A percentile compares a stretch with the other conserved stretches of the same genome.
Evolutionary conservation across 2,888 invertebrate species (phyloP).

Genomic region (Doris montereyensis): DNA sequence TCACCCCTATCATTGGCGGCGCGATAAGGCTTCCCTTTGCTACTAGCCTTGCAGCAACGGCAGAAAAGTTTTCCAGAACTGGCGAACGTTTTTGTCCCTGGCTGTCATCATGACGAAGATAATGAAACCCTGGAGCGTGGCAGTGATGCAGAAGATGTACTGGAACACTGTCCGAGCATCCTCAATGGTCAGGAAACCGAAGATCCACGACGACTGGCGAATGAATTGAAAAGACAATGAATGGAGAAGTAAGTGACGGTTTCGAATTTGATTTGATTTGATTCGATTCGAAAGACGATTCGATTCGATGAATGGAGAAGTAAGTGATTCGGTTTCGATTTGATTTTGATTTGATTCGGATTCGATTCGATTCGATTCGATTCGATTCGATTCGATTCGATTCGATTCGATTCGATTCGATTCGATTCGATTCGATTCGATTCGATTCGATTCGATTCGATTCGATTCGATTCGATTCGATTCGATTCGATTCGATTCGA

Average conservation of each 20-base stretch:
- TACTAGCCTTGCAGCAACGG: conserved; percentile 37
- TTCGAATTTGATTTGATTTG: no score
- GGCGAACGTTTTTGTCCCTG: conserved; percentile 54
- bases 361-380: no score
- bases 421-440: no score
- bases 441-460: no score
- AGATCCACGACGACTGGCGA: conserved; percentile 64
- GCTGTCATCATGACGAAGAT: conserved; percentile 63
- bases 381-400: no score
- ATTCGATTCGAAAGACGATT: no score
- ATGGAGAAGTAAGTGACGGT: neutral
- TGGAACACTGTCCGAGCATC: conserved; percentile 62
- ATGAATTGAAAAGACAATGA: neutral
- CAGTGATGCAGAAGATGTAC: conserved; percentile 69
- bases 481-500: no score
- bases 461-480: no score
- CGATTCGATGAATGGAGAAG: no score
- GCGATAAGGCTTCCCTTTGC: neutral
- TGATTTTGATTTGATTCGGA: no score
- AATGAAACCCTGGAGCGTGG: conserved; percentile 63
- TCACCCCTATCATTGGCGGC: neutral
- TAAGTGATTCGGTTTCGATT: no score
- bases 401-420: no score
- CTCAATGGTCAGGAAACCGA: conserved; percentile 68
- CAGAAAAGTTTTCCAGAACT: conserved; percentile 53